Evolutionary conservation across 1,140 invertebrate genomes (phyloP), one percentile per base, ranked within the genome.

Genomic region (Heliothis virescens): DNA sequence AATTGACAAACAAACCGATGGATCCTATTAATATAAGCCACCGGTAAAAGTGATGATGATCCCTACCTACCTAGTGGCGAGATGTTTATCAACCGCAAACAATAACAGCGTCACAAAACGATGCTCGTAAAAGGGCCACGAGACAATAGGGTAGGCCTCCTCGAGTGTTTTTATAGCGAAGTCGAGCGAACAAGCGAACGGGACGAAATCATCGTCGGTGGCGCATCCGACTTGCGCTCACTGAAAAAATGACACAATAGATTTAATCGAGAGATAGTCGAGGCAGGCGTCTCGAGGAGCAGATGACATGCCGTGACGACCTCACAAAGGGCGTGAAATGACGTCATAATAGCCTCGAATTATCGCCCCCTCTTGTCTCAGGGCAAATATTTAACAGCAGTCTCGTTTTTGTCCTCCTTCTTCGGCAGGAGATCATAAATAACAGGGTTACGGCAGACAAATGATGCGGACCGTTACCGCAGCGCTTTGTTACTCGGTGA

Each of bases 311-410:
- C 84, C 86, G 90, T 93, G 93, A 94, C 91, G 93, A 90, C 86
- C 91, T 87, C 89, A 94, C 92, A 94, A 94, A 94, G 86, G 92
- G 92, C 92, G 93, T 92, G 90, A 94, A 94, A 87, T 94, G 93
- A 94, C 93, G 93, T 94, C 93, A 94, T 94, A 94, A 94, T 94
- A 93, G 90, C 91, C 90, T 93, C 93, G 93, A 94, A 94, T 94
- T 94, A 94, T 94, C 93, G 89, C 91, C 85, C 92, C 92, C 92
- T 93, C 93, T 94, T 93, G 93, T 94, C 93, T 94, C 91, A 93
- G 90, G 82, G 89, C 92, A 94, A 94, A 94, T 94, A 94, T 94
- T 94, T 94, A 94, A 92, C 90, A 92, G 86, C 90, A 90, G 83
- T 87, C 86, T 86, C 84, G 89, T 93, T 94, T 94, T 94, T 94